A percentile compares a stretch with the other conserved stretches of the same genome.
Conservation (phyloP, 1,140 invertebrate genomes). For the Argopecten irradians region DNA sequence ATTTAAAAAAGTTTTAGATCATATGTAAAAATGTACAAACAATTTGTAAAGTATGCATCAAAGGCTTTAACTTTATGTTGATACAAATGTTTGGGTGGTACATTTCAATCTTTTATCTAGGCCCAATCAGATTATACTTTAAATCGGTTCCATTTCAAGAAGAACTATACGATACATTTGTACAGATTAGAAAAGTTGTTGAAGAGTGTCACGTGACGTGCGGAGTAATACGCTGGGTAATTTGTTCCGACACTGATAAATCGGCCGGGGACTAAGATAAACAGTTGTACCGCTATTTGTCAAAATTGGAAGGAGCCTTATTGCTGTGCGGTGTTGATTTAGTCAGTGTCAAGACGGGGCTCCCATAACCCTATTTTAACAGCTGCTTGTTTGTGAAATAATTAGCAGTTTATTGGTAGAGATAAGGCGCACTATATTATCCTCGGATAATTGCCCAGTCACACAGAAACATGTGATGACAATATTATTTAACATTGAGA, state of each 20-base stretch:
- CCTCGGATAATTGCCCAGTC: background rate
- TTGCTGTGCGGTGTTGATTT: constrained; percentile 3
- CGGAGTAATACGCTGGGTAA: constrained; percentile 27
- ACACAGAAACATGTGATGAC: background rate
- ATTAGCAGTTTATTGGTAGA: constrained; percentile 15
- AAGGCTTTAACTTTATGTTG: too few relatives aligned
- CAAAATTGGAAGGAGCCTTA: constrained; percentile 20
- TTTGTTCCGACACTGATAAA: constrained; percentile 43
- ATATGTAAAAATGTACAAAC: too few relatives aligned
- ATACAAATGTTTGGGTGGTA: background rate
- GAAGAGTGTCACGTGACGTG: background rate
- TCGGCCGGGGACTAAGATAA: constrained; percentile 31
- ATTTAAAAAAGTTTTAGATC: too few relatives aligned
- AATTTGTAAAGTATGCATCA: too few relatives aligned
- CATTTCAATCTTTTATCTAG: background rate
- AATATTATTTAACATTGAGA: background rate
- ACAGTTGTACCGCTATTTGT: constrained; percentile 44
- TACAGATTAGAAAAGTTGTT: constrained; percentile 1
- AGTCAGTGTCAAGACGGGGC: constrained; percentile 7
- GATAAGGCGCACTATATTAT: background rate
- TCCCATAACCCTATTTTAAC: constrained; percentile 25
- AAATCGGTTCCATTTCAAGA: background rate
- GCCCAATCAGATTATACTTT: background rate
- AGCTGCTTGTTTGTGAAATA: constrained; percentile 30
- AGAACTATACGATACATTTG: background rate